Base-by-base conservation (phyloP, 2,888 invertebrate genomes). In the Nomada flava region DNA sequence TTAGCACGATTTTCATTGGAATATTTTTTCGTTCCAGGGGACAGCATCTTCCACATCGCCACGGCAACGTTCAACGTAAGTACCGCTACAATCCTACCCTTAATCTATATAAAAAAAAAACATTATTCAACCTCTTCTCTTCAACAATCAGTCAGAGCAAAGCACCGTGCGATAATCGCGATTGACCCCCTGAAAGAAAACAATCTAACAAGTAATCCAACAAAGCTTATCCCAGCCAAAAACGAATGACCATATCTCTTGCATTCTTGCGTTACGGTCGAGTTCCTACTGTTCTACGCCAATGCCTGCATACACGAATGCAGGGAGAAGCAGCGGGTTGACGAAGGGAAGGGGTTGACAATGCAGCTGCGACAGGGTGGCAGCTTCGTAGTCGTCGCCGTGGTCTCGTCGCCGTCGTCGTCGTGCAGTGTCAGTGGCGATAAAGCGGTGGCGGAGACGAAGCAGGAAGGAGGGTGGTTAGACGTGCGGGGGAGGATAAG, bases 11-110 rank as follows among this genome's bases (percentile, higher is more conserved):
- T 10, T 2, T 44, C 4, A 47, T 53, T 36, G 26, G 20, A 7
- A 4, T 10, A 4, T 70, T 50, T 23, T 80, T 90, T 50, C 89
- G 89, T 93, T 93, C 69, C 90, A 93, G 93, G 89, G 84, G 88
- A 90, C 90, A 89, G 88, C 92, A 91, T 90, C 91, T 91, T 91
- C 89, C 87, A 89, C 90, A 92, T 91, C 92, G 88, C 90, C 91
- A 91, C 92, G 90, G 89, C 91, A 89, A 90, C 92, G 90, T 91
- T 91, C 86, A 92, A 82, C 89, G 93, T 93, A 89, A 93, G 93
- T 93, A 80, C 20, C 44, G n/a, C 59, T 42, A 3, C 2, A 20
- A 26, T 5, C 52, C 2, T 59, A 50, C 55, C 9, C n/a, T 57
- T 60, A 71, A n/a, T 42, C 69, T 2, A 4, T 59, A 26, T 18